Evolutionary conservation across 2,797 vertebrate genomes (phyloP), one percentile per base, ranked within the genome.

Genomic region (Tamandua tetradactyla): DNA sequence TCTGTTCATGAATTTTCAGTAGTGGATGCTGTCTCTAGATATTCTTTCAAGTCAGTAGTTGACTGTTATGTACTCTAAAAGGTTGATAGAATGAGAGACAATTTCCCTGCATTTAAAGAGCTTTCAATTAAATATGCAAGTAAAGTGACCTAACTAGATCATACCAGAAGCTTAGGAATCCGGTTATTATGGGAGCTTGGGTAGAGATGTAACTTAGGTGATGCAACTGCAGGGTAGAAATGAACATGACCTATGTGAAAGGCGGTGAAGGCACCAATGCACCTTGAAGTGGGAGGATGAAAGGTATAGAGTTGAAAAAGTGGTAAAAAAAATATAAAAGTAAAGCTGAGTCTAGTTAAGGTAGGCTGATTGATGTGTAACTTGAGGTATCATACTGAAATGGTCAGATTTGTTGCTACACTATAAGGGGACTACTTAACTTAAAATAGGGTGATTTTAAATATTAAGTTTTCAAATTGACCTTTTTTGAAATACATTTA

Each of bases 401-500:
- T 18, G 4, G 1, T 79, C 44, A 68, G 10, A 30, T 84, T n/a
- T 93, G 37, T 87, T 96, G n/a, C 30, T 88, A 2, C 47, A n/a
- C 30, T 44, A 2, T 10, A 52, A 62, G 37, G n/a, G 32, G 27
- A 71, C 22, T 66, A 35, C 75, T 80, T 11, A 59, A 37, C 30
- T 72, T 62, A 61, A 91, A 92, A 62, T 44, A 42, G 12, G 27
- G 17, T 30, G 76, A 37, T 82, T 76, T 87, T 61, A 61, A 74
- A 61, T 68, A 25, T 23, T 78, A 37, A 66, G 37, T 88, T 75
- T 83, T 81, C 89, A 86, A 32, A 55, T 89, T 89, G 37, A 47
- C 32, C 18, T 74, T 68, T 84, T 78, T 42, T 88, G 80, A 83
- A 37, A 79, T 94, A 55, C 11, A 76, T 52, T 85, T 85, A 79